phyloP scores from a whole-genome alignment of 1,140 invertebrate species.

The Rhyacophila brunnea region DNA sequence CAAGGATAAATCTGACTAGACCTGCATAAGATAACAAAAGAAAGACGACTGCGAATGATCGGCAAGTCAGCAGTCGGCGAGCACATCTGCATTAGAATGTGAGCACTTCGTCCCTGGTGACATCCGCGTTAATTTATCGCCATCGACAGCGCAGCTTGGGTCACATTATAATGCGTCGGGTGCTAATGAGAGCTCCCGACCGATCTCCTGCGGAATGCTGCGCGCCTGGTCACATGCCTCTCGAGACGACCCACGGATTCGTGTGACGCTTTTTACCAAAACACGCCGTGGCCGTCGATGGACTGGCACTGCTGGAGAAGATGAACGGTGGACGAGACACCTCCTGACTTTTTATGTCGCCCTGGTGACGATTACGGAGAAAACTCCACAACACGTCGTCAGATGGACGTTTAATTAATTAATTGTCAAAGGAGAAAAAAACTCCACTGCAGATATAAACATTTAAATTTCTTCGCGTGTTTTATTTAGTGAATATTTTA shows the following conservation, averaged over 20 bases:
- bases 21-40: too few species aligned
- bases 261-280: constrained; percentile 16
- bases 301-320: constrained; percentile 5
- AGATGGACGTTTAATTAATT: constrained; percentile 15
- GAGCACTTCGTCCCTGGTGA: constrained; percentile 26
- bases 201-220: constrained; percentile 26
- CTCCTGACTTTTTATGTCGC: constrained; percentile 24
- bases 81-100: constrained; percentile 22
- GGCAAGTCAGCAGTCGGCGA: background rate
- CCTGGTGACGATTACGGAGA: constrained; percentile 14
- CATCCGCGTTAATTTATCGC: constrained; percentile 33
- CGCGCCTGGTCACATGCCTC: constrained; percentile 20
- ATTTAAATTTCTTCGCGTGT: too few species aligned
- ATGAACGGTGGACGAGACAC: constrained; percentile 20
- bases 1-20: too few species aligned
- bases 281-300: constrained; percentile 6
- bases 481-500: too few species aligned
- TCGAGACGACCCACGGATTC: constrained; percentile 6
- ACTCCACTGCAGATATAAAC: too few species aligned
- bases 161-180: constrained; percentile 33
- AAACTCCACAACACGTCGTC: background rate
- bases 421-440: background rate
- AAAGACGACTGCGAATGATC: background rate
- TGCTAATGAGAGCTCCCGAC: constrained; percentile 30
- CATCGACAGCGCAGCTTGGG: constrained; percentile 28